These are phyloP conservation scores for Melanargia galathea DNA, from an alignment of 2,888 invertebrate genomes.

Conservation along the genomic window DNA sequence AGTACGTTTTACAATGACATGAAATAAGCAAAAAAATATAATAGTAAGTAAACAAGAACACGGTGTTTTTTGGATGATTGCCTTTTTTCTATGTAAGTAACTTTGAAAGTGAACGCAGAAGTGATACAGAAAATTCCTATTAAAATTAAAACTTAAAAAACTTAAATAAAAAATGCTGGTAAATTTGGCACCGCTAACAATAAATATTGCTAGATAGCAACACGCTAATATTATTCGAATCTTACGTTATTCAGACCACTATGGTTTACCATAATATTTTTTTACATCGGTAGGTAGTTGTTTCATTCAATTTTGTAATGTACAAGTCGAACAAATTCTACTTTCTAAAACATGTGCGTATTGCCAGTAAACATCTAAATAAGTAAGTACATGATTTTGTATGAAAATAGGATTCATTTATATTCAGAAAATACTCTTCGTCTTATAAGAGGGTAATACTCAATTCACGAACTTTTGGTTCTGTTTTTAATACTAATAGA, in stretches of 20 bases:
- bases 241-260: constrained; percentile 43
- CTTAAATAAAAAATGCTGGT: constrained; percentile 43
- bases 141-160: constrained; percentile 25
- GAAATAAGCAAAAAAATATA: constrained; percentile 48
- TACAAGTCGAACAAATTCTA: constrained; percentile 54
- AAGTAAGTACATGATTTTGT: constrained; percentile 71
- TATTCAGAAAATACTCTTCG: constrained; percentile 74
- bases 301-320: constrained; percentile 46
- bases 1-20: constrained; percentile 51
- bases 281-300: constrained; percentile 40
- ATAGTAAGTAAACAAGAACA: constrained; percentile 25
- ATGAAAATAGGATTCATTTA: constrained; percentile 79
- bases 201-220: constrained; percentile 29
- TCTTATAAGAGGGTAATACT: constrained; percentile 64
- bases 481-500: constrained; percentile 58
- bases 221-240: constrained; percentile 26
- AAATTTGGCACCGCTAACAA: constrained; percentile 66
- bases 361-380: constrained; percentile 70
- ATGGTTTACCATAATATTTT: constrained; percentile 45
- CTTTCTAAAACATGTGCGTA: constrained; percentile 68
- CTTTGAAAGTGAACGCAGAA: constrained; percentile 18
- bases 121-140: constrained; percentile 19
- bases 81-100: constrained; percentile 7
- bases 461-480: constrained; percentile 71
- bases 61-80: constrained; percentile 25